phyloP scores from a whole-genome alignment of 2,797 vertebrate genomes.

The Poeciliopsis infans region DNA sequence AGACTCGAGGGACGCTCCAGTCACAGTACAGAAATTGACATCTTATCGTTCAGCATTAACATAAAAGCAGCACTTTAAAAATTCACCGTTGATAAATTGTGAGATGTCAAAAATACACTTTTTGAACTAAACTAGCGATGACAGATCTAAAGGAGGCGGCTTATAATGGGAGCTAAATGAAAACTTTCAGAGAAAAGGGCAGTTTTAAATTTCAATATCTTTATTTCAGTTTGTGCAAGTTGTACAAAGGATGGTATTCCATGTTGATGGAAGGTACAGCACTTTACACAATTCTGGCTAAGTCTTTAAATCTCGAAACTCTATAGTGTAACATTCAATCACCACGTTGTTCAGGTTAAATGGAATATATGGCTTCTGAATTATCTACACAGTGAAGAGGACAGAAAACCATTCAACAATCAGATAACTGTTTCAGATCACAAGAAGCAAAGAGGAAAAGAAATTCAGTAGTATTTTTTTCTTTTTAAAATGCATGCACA shows the following conservation, averaged over 20 bases:
- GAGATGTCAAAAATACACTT: neutral
- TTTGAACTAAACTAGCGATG: neutral
- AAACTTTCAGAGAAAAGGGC: neutral
- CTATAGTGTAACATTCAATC: conserved; percentile 73
- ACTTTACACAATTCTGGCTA: conserved; percentile 62
- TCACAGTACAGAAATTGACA: neutral
- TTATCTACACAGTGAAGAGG: conserved; percentile 57
- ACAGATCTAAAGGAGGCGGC: neutral
- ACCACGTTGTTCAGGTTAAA: conserved; percentile 74
- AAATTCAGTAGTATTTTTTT: conserved; percentile 10
- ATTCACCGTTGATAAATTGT: neutral
- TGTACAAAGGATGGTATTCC: conserved; percentile 65
- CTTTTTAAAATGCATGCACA: conserved; percentile 5
- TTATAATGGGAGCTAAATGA: neutral
- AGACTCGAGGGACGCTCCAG: neutral
- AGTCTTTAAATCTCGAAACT: conserved; percentile 54
- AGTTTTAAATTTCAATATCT: conserved; percentile 69
- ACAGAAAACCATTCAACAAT: conserved; percentile 43
- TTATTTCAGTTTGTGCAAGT: conserved; percentile 81
- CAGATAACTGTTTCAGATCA: conserved; percentile 44
- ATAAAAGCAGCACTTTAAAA: neutral
- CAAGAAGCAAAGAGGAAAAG: conserved; percentile 26
- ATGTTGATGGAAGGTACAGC: conserved; percentile 63
- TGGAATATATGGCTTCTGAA: conserved; percentile 70
- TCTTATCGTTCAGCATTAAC: neutral